Evolutionary conservation across 2,797 vertebrate species (phyloP).

Genomic region (Pipistrellus nathusii): DNA sequence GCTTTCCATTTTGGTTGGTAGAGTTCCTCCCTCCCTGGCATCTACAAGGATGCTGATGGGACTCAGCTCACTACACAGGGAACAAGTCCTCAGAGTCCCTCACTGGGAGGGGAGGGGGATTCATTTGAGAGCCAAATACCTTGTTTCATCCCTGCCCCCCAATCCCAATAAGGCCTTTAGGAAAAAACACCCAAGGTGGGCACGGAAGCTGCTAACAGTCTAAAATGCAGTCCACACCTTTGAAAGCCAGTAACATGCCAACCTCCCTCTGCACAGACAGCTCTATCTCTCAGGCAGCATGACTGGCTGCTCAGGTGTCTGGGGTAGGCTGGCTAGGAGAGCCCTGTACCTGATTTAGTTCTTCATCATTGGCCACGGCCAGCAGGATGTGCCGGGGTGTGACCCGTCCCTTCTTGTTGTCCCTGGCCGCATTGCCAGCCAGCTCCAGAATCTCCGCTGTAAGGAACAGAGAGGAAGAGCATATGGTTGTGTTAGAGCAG

Average conservation of each 20-base stretch:
- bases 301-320: neutral
- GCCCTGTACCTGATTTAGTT: constrained; percentile 95
- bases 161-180: neutral
- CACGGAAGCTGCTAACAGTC: neutral
- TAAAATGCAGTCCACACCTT: neutral
- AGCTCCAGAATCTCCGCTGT: constrained; percentile 98
- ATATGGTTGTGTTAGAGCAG: neutral
- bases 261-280: neutral
- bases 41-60: neutral
- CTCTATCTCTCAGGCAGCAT: neutral
- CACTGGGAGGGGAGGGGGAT: neutral
- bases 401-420: constrained; percentile 99
- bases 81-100: neutral
- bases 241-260: neutral
- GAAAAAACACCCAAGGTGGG: neutral
- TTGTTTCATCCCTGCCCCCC: neutral
- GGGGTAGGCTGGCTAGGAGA: neutral
- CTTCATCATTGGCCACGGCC: constrained; percentile 98
- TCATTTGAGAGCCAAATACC: neutral
- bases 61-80: neutral
- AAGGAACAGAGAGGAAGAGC: constrained; percentile 57
- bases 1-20: neutral
- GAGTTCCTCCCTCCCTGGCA: neutral
- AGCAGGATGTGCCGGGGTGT: constrained; percentile 95
- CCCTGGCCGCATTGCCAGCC: constrained; percentile 98